phyloP scores from a whole-genome alignment of 2,113 vertebrate genomes.

The zebrafish (Danio rerio) region GRCz12tu NC_133177.1:23647001-23647500 shows the following conservation, averaged over 20 bases:
- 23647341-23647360: too few species aligned
- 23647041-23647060: conserved; percentile 89
- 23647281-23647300: too few species aligned
- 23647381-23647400: too few species aligned
- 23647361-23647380: too few species aligned
- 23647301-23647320: too few species aligned
- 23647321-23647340: too few species aligned
- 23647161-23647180: neutral
- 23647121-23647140: conserved; percentile 86
- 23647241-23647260: neutral
- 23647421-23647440: too few species aligned
- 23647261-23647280: too few species aligned
- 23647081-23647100: conserved; percentile 90
- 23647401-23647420: too few species aligned
- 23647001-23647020: conserved; percentile 78
- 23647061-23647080: conserved; percentile 89
- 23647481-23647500: too few species aligned
- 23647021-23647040: conserved; percentile 92
- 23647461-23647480: too few species aligned
- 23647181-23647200: neutral
- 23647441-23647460: too few species aligned
- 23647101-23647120: conserved; percentile 91
- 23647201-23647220: neutral
- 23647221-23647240: neutral
- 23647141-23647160: conserved; percentile 86